These are phyloP conservation scores for Pecten maximus DNA, from an alignment of 2,888 invertebrate species.

Conservation along the genomic window DNA sequence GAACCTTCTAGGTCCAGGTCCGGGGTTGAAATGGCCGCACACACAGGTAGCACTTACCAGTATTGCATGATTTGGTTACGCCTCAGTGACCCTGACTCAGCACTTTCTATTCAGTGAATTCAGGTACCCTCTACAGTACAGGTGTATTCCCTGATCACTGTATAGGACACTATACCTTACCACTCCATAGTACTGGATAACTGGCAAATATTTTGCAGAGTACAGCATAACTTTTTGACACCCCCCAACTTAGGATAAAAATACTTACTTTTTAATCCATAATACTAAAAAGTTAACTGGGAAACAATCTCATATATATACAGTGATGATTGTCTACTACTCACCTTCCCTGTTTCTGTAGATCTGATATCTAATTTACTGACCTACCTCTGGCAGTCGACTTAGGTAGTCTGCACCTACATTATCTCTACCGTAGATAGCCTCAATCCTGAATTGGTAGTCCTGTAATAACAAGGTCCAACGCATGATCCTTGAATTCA, in stretches of 20 bases:
- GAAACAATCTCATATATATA: neutral
- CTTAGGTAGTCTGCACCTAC: conserved; percentile 30
- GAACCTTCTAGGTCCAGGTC: no score
- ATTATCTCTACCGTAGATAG: conserved; percentile 26
- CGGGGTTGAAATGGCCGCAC: no score
- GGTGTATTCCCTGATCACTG: no score
- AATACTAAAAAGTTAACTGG: neutral
- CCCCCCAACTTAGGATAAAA: neutral
- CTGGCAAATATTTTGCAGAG: no score
- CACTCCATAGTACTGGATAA: no score
- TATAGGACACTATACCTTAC: no score
- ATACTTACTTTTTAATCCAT: neutral
- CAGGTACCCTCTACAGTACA: no score
- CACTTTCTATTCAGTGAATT: no score
- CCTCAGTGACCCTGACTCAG: no score
- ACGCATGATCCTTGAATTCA: neutral
- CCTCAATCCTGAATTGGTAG: conserved; percentile 1
- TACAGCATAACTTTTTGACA: no score
- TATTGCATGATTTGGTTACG: no score
- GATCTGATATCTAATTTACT: neutral
- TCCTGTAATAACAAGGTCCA: conserved; percentile 14
- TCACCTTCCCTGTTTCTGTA: neutral
- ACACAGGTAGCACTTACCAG: no score
- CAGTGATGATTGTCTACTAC: neutral
- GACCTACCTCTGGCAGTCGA: neutral